Conservation (phyloP, 2,888 invertebrate species). For the Synergus itoensis region DNA sequence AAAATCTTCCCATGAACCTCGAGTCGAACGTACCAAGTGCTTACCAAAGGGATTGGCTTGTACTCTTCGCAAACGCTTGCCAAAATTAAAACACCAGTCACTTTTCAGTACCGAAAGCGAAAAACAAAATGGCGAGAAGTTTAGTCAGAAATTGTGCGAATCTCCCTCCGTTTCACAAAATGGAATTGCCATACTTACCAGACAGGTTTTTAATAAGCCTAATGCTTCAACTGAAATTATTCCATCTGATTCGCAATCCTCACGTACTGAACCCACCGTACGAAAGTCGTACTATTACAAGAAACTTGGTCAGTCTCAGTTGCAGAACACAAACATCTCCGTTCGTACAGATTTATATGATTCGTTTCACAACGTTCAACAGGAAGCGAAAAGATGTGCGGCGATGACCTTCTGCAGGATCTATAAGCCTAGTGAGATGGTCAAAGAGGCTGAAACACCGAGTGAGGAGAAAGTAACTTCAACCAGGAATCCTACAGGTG, state of each 20-base stretch:
- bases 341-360: constrained; percentile 73
- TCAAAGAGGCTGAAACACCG: neutral
- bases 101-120: neutral
- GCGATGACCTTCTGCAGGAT: constrained; percentile 58
- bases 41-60: constrained; percentile 34
- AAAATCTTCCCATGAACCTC: neutral
- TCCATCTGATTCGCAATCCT: constrained; percentile 35
- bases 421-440: constrained; percentile 50
- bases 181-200: constrained; percentile 62
- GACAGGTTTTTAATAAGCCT: constrained; percentile 63
- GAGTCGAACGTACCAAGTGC: neutral
- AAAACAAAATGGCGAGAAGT: neutral
- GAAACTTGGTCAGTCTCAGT: constrained; percentile 55
- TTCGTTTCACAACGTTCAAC: constrained; percentile 65
- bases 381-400: constrained; percentile 63
- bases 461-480: neutral
- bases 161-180: constrained; percentile 27
- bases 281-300: constrained; percentile 43
- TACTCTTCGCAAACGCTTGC: constrained; percentile 27
- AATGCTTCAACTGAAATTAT: constrained; percentile 8
- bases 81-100: constrained; percentile 24
- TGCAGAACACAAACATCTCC: constrained; percentile 71
- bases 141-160: neutral
- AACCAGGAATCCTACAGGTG: neutral
- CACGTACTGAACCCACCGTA: constrained; percentile 25